Conservation (phyloP, 64 coral and sea anemone genomes). For the Actinia tenebrosa region DNA sequence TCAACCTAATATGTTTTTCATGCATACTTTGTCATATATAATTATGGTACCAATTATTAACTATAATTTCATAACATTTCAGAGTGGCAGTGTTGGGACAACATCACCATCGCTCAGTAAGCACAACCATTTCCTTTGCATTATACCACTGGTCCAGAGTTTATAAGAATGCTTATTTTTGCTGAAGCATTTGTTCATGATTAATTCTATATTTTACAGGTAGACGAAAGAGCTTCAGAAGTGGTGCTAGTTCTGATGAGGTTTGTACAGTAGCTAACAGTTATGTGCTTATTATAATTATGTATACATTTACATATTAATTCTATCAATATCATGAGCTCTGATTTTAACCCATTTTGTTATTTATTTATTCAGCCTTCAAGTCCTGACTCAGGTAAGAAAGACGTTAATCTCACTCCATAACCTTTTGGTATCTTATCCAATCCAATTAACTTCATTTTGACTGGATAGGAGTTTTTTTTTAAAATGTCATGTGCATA, state of each 20-base stretch:
- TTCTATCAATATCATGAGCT: not conserved
- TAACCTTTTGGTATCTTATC: no score
- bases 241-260: constrained; percentile 76
- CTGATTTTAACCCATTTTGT: not conserved
- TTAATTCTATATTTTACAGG: not conserved
- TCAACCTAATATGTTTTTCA: no score
- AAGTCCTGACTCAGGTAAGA: constrained; percentile 31
- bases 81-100: constrained; percentile 56
- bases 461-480: no score
- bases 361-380: constrained; percentile 7
- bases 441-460: no score
- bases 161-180: not conserved
- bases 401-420: no score
- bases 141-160: not conserved
- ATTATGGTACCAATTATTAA: not conserved
- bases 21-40: no score
- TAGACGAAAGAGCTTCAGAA: constrained; percentile 71
- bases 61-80: not conserved
- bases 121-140: not conserved
- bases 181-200: not conserved
- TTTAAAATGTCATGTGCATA: not conserved
- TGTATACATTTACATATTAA: no score
- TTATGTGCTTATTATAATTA: no score
- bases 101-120: constrained; percentile 69
- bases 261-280: not conserved